These are phyloP conservation scores for Actenoides hombroni DNA, from an alignment of 2,113 vertebrate species.

Conservation along the genomic window DNA sequence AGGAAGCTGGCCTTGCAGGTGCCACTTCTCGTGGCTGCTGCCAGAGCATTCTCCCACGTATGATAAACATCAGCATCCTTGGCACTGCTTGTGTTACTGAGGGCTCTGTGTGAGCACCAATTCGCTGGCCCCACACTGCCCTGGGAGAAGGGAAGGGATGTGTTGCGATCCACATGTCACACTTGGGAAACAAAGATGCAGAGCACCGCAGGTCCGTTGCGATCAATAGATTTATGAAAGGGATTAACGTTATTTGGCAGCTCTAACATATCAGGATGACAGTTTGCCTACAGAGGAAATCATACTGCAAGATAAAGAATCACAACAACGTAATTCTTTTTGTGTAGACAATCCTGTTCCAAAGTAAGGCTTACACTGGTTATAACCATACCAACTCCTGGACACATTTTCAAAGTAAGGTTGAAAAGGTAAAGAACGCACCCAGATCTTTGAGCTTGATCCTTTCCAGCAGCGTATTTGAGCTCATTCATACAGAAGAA, in stretches of 20 bases:
- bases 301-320: background rate
- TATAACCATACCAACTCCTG: background rate
- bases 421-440: background rate
- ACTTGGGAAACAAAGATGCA: background rate
- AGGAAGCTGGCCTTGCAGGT: background rate
- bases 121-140: too few species aligned
- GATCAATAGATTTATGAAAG: background rate
- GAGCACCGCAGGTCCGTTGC: background rate
- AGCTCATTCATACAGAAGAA: background rate
- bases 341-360: background rate
- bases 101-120: rapidly evolving
- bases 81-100: background rate
- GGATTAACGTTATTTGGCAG: background rate
- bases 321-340: background rate
- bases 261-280: background rate
- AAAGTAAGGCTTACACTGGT: background rate
- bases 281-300: background rate
- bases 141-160: background rate
- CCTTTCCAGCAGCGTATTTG: background rate
- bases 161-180: background rate
- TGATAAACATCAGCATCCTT: background rate
- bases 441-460: background rate
- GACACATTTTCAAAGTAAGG: background rate
- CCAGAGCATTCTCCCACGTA: background rate
- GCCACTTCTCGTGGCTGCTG: background rate